Conservation (phyloP, 1,140 invertebrate species). For the Caerostris darwini region DNA sequence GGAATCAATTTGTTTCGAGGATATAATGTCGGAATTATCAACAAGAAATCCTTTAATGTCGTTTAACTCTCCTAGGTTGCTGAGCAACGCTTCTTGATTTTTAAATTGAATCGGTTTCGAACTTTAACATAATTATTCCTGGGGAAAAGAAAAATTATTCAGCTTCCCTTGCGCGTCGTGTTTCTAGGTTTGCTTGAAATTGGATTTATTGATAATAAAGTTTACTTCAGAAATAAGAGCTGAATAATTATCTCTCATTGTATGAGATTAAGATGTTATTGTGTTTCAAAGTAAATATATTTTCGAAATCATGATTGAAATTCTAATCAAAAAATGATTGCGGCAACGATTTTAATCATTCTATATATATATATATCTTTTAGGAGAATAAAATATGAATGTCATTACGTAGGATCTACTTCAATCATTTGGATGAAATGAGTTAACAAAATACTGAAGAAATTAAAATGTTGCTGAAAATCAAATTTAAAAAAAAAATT, state of each 20-base stretch:
- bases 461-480: too few species aligned
- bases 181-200: background rate
- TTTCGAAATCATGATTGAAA: background rate
- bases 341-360: background rate
- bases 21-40: constrained; percentile 37
- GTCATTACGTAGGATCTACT: too few species aligned
- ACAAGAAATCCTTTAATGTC: constrained; percentile 35
- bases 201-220: background rate
- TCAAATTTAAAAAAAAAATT: too few species aligned
- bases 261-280: background rate
- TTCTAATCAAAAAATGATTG: background rate
- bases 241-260: background rate
- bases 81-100: constrained; percentile 32
- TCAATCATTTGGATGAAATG: too few species aligned
- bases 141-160: background rate
- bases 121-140: background rate
- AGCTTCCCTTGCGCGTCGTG: background rate
- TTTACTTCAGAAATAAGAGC: background rate
- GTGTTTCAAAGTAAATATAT: background rate
- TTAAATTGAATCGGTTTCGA: constrained; percentile 10
- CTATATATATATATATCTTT: background rate
- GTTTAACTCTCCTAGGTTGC: background rate
- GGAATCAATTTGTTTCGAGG: constrained; percentile 42
- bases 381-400: too few species aligned
- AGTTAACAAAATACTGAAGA: too few species aligned